These are phyloP conservation scores for Euplexia lucipara DNA, from an alignment of 2,888 invertebrate genomes.

Conservation along the genomic window DNA sequence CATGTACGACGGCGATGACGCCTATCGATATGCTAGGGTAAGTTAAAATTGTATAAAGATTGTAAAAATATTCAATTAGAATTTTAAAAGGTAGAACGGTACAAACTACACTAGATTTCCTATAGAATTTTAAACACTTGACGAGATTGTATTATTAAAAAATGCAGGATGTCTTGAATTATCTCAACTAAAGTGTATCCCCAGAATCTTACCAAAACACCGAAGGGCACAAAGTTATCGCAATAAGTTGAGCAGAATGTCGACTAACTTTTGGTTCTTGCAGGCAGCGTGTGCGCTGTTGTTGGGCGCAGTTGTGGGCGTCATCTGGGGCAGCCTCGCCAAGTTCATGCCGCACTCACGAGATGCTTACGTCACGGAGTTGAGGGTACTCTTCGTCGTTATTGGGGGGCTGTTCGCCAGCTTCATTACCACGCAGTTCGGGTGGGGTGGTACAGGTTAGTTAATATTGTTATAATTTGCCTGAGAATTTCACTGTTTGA, in stretches of 20 bases:
- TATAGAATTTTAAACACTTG: too few species aligned
- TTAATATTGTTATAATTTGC: conserved; percentile 10
- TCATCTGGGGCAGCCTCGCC: conserved; percentile 81
- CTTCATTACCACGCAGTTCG: conserved; percentile 77
- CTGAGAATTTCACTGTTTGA: too few species aligned
- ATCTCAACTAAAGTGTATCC: background rate
- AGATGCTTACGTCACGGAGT: conserved; percentile 80
- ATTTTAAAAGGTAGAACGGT: too few species aligned
- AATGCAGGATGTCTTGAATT: too few species aligned
- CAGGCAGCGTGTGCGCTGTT: conserved; percentile 83
- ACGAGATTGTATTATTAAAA: too few species aligned
- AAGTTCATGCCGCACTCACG: conserved; percentile 77
- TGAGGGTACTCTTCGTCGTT: conserved; percentile 81
- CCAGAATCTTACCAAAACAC: conserved; percentile 19
- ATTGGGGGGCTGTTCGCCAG: conserved; percentile 81
- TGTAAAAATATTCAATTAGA: too few species aligned
- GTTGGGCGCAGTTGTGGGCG: conserved; percentile 78
- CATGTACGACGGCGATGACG: conserved; percentile 75
- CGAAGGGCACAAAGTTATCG: conserved; percentile 31
- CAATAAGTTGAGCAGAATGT: conserved; percentile 32
- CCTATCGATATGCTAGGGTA: conserved; percentile 81
- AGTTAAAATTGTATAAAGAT: too few species aligned
- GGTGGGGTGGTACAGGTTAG: conserved; percentile 86
- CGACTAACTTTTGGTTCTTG: conserved; percentile 42
- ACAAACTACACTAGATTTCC: too few species aligned